phyloP scores from a whole-genome alignment of 2,113 vertebrate species.

The Syngnathus typhle region DNA sequence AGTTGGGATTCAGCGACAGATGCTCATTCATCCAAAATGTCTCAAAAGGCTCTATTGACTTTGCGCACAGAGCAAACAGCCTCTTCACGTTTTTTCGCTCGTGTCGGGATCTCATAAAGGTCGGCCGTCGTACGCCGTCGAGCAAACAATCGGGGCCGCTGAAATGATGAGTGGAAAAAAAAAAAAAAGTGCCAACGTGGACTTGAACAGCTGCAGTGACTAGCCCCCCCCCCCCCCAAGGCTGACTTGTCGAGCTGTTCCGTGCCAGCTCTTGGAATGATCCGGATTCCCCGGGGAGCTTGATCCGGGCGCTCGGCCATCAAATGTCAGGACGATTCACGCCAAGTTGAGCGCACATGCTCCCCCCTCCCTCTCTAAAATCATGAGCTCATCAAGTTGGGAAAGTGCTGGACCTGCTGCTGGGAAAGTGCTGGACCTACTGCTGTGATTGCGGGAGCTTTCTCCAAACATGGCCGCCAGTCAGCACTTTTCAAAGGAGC shows the following conservation, averaged over 20 bases:
- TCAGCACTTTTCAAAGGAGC: not conserved
- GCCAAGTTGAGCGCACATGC: constrained; percentile 32
- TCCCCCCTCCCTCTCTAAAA: not conserved
- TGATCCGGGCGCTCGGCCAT: constrained; percentile 51
- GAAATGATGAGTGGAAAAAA: too few species aligned
- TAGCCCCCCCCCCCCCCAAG: constrained; percentile 12
- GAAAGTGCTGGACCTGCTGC: too few species aligned
- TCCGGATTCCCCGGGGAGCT: constrained; percentile 25
- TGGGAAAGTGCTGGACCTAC: too few species aligned
- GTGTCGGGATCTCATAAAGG: constrained; percentile 50
- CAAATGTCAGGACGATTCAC: constrained; percentile 55
- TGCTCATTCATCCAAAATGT: constrained; percentile 15
- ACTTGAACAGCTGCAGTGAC: constrained; percentile 10
- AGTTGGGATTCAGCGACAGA: constrained; percentile 1
- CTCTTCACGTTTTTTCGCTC: constrained; percentile 48
- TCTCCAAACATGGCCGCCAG: not conserved
- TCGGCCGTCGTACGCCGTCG: constrained; percentile 33
- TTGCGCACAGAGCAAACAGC: constrained; percentile 45
- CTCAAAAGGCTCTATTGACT: constrained; percentile 42
- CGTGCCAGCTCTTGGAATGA: constrained; percentile 30
- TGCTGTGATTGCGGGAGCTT: not conserved
- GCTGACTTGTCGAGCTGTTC: constrained; percentile 36
- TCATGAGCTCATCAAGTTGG: not conserved
- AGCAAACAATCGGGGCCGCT: constrained; percentile 21
- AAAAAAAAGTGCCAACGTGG: not conserved